Conservation (phyloP, 1,140 invertebrate genomes). For the Bactericera cockerelli region DNA sequence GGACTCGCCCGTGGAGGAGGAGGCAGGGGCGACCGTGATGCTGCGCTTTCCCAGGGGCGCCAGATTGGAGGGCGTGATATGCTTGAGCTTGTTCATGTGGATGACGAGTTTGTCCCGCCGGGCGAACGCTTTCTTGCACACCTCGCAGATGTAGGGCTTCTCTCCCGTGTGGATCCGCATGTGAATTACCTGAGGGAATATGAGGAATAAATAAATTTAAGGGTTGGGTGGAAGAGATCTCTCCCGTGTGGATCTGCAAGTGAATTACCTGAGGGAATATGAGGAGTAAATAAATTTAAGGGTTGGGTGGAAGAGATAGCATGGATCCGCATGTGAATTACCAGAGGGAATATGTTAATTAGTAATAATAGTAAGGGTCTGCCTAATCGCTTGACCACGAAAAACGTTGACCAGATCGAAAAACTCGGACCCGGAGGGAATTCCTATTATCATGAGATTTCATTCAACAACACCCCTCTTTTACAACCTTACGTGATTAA, state of each 20-base stretch:
- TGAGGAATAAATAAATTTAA: too few species aligned
- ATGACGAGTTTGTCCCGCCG: conserved; percentile 56
- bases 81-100: conserved; percentile 63
- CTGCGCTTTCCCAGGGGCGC: conserved; percentile 36
- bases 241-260: conserved; percentile 32
- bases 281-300: too few species aligned
- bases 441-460: too few species aligned
- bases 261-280: conserved; percentile 35
- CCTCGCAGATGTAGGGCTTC: conserved; percentile 49
- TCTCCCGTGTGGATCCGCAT: conserved; percentile 33
- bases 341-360: too few species aligned
- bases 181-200: conserved; percentile 36
- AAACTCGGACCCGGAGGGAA: too few species aligned
- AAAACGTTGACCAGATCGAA: too few species aligned
- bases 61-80: conserved; percentile 50
- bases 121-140: conserved; percentile 58
- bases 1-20: background rate
- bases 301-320: conserved; percentile 46
- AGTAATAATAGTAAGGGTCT: too few species aligned
- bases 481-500: too few species aligned
- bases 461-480: too few species aligned
- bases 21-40: conserved; percentile 22
- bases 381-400: too few species aligned
- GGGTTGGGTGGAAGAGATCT: conserved; percentile 49
- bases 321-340: conserved; percentile 36